Evolutionary conservation across 35 echinoderm and acorn worm genomes (phyloP).

Genomic region (Diadema setosum): DNA sequence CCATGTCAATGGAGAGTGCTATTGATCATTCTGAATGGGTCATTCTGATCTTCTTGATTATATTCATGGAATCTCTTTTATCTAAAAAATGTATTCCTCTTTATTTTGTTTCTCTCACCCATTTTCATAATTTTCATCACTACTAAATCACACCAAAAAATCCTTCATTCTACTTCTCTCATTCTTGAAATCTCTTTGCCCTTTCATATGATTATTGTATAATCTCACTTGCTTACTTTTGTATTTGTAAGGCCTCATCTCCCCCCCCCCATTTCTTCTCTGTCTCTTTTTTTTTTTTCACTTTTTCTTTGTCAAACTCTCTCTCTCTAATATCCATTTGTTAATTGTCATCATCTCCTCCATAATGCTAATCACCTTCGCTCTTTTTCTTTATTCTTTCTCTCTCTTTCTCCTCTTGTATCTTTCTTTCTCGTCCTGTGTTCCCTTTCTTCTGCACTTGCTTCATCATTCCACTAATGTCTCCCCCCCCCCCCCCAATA

Average conservation of each 20-base stretch:
- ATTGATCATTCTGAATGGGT: too few relatives aligned
- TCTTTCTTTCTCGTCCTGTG: neutral
- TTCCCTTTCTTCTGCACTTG: neutral
- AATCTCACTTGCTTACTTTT: neutral
- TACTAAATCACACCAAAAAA: too few relatives aligned
- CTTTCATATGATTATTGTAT: neutral
- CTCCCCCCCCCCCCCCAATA: neutral
- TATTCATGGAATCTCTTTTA: too few relatives aligned
- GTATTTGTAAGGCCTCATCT: neutral
- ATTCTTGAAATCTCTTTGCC: neutral
- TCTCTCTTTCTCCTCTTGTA: neutral
- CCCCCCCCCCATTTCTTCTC: neutral
- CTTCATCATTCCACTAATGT: neutral
- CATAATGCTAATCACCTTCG: neutral
- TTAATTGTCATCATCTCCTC: neutral
- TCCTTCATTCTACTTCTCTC: neutral
- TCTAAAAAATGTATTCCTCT: too few relatives aligned
- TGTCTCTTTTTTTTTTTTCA: neutral
- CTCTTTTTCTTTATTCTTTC: neutral
- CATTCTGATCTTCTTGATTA: too few relatives aligned
- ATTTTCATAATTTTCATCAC: too few relatives aligned
- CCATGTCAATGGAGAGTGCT: too few relatives aligned
- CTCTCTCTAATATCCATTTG: neutral
- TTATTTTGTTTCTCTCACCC: too few relatives aligned
- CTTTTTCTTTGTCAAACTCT: neutral